These are phyloP conservation scores for Avahi laniger DNA, from an alignment of 2,797 vertebrate species.

Conservation along the genomic window DNA sequence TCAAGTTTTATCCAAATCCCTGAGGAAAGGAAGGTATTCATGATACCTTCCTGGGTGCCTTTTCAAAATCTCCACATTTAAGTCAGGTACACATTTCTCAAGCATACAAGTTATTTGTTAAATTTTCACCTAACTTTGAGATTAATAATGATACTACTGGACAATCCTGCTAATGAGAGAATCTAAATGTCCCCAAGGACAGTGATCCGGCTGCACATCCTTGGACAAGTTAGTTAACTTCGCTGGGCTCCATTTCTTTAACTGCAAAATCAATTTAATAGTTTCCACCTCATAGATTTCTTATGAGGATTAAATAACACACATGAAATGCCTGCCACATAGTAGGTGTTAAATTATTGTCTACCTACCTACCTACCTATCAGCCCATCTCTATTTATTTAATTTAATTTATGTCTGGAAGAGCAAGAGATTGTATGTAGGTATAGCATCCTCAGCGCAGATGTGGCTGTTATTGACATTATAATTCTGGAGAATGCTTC, in stretches of 20 bases:
- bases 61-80: neutral
- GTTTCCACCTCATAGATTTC: neutral
- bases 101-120: neutral
- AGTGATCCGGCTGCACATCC: neutral
- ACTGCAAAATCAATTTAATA: neutral
- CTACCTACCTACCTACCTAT: neutral
- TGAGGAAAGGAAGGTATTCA: neutral
- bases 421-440: neutral
- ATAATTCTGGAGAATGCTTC: neutral
- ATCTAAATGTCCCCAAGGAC: neutral
- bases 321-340: neutral
- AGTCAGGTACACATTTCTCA: neutral
- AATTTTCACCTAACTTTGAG: neutral
- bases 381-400: neutral
- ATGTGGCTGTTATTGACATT: neutral
- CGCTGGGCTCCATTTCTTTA: neutral
- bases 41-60: neutral
- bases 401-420: neutral
- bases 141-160: neutral
- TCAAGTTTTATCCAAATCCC: neutral
- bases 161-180: neutral
- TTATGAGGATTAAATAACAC: neutral
- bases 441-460: neutral
- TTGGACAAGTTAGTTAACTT: neutral
- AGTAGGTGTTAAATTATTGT: neutral